phyloP scores from a whole-genome alignment of 2,888 invertebrate species.

The Cryptus viduatorius region DNA sequence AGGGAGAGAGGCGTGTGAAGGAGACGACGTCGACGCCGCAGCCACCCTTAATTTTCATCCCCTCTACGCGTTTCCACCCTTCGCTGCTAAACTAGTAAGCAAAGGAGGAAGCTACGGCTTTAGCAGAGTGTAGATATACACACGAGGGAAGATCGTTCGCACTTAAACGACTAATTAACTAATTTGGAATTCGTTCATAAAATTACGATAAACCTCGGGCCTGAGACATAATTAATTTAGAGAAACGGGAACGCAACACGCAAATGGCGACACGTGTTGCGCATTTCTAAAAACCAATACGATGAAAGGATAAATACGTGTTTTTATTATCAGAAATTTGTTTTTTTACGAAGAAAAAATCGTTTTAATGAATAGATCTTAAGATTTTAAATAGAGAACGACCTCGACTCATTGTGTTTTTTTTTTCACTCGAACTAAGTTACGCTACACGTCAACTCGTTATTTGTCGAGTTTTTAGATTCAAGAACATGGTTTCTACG shows the following conservation, averaged over 20 bases:
- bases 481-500: background rate
- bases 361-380: background rate
- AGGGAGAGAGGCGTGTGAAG: background rate
- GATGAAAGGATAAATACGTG: too few relatives aligned
- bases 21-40: background rate
- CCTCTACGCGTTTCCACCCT: background rate
- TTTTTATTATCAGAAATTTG: too few relatives aligned
- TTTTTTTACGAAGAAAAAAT: too few relatives aligned
- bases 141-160: conserved; percentile 19
- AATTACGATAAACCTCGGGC: conserved; percentile 19
- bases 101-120: background rate
- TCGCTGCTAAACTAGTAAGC: background rate
- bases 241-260: background rate
- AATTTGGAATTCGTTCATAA: conserved; percentile 33
- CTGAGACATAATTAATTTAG: conserved; percentile 24
- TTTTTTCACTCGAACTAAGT: too few relatives aligned
- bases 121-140: background rate
- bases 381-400: too few relatives aligned
- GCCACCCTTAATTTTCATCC: conserved; percentile 26
- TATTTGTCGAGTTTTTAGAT: background rate
- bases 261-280: background rate
- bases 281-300: background rate
- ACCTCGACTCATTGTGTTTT: background rate
- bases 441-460: background rate
- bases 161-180: conserved; percentile 26